Evolutionary conservation across 2,113 vertebrate species (phyloP).

Genomic region (Caretta caretta): DNA sequence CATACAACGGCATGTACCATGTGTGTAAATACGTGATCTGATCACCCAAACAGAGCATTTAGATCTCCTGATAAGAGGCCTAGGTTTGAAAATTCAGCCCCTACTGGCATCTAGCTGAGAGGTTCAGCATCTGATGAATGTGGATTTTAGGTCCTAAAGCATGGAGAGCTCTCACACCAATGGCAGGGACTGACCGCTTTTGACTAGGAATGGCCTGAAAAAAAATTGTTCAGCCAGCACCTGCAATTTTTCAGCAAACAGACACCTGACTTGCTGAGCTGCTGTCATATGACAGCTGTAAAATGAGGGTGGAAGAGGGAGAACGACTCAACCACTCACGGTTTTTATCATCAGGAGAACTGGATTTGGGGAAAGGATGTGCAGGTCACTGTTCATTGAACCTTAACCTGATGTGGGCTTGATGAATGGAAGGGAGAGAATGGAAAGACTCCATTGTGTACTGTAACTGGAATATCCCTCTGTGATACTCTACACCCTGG

Average conservation of each 20-base stretch:
- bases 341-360: neutral
- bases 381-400: rapidly evolving
- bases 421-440: neutral
- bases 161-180: neutral
- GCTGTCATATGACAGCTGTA: neutral
- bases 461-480: neutral
- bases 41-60: neutral
- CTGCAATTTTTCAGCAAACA: neutral
- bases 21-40: neutral
- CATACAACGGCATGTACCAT: neutral
- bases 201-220: neutral
- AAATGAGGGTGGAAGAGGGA: neutral
- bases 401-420: neutral
- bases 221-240: neutral
- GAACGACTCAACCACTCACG: rapidly evolving
- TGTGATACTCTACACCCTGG: neutral
- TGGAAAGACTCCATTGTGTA: neutral
- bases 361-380: neutral
- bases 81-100: neutral
- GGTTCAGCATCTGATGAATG: neutral
- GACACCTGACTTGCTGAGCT: neutral
- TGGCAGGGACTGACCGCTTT: neutral
- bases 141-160: neutral
- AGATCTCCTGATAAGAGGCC: neutral
- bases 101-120: neutral